A percentile compares a stretch with the other conserved stretches of the same genome.
phyloP scores from a whole-genome alignment of 2,888 invertebrate genomes.

The Drosophila ezoana region DNA sequence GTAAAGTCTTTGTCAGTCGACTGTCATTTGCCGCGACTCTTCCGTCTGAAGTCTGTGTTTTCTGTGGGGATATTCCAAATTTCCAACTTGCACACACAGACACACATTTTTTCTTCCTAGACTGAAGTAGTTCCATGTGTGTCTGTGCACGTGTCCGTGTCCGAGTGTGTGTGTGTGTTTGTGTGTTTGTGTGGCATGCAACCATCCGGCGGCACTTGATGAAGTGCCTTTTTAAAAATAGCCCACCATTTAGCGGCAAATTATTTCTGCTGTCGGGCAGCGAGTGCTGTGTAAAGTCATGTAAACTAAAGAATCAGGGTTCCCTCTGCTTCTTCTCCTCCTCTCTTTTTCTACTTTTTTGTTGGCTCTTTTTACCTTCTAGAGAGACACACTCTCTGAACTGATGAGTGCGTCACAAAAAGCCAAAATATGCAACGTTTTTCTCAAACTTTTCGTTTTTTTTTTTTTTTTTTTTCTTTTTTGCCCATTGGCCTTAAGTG shows the following conservation, averaged over 20 bases:
- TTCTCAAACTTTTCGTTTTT: not conserved
- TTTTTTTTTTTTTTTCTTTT: not conserved
- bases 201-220: slow-evolving; percentile 56
- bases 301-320: slow-evolving; percentile 23
- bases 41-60: not conserved
- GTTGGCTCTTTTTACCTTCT: not conserved
- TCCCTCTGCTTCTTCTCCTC: slow-evolving; percentile 10
- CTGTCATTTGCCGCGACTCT: slow-evolving; percentile 10
- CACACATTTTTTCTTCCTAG: slow-evolving; percentile 11
- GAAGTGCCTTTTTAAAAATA: slow-evolving; percentile 61
- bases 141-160: not conserved
- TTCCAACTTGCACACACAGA: slow-evolving; percentile 14
- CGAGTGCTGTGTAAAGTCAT: slow-evolving; percentile 55
- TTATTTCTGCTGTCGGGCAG: slow-evolving; percentile 59
- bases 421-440: slow-evolving; percentile 18
- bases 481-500: slow-evolving; percentile 22
- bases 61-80: slow-evolving; percentile 12
- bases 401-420: slow-evolving; percentile 13
- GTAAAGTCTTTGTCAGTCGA: not conserved
- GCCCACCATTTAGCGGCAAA: slow-evolving; percentile 62
- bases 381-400: not conserved
- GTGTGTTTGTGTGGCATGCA: slow-evolving; percentile 56
- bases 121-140: too few species aligned
- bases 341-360: not conserved
- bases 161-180: slow-evolving; percentile 29